Conservation (phyloP, 2,797 vertebrate species). For the Geotrypetes seraphini region DNA sequence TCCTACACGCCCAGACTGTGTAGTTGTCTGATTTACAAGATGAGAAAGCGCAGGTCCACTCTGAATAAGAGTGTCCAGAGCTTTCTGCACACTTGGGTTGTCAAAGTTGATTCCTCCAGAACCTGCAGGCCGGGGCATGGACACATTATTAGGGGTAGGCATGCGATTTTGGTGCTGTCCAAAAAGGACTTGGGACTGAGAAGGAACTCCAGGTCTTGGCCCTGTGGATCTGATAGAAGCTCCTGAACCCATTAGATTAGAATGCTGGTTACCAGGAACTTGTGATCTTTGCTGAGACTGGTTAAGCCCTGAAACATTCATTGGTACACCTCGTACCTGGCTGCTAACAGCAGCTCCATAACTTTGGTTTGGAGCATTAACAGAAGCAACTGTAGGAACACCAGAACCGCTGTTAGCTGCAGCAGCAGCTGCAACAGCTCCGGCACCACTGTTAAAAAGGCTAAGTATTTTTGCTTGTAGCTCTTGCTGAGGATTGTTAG, state of each 20-base stretch:
- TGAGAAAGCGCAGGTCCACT: constrained; percentile 87
- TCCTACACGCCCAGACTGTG: constrained; percentile 40
- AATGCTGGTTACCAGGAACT: constrained; percentile 48
- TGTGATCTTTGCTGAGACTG: constrained; percentile 55
- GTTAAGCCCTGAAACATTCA: constrained; percentile 23
- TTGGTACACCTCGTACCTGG: constrained; percentile 17
- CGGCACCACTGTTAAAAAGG: constrained; percentile 80
- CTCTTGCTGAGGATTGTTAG: constrained; percentile 71
- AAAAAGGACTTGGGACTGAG: constrained; percentile 50
- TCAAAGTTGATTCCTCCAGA: constrained; percentile 87
- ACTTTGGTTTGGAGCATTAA: constrained; percentile 40
- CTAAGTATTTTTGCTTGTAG: constrained; percentile 97
- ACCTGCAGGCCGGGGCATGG: constrained; percentile 52
- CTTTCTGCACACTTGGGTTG: constrained; percentile 95
- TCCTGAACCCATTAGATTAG: constrained; percentile 36
- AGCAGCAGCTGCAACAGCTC: neutral
- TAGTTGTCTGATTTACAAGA: constrained; percentile 61
- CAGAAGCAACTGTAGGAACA: constrained; percentile 6
- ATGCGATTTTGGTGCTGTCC: constrained; percentile 51
- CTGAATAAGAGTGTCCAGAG: constrained; percentile 93
- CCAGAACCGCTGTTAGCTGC: constrained; percentile 26
- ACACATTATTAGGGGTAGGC: constrained; percentile 38
- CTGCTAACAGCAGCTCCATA: constrained; percentile 35
- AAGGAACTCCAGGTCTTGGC: constrained; percentile 44
- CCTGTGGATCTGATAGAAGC: constrained; percentile 37